phyloP scores from a whole-genome alignment of 2,797 vertebrate species.

The Oceanodroma leucorhoa region DNA sequence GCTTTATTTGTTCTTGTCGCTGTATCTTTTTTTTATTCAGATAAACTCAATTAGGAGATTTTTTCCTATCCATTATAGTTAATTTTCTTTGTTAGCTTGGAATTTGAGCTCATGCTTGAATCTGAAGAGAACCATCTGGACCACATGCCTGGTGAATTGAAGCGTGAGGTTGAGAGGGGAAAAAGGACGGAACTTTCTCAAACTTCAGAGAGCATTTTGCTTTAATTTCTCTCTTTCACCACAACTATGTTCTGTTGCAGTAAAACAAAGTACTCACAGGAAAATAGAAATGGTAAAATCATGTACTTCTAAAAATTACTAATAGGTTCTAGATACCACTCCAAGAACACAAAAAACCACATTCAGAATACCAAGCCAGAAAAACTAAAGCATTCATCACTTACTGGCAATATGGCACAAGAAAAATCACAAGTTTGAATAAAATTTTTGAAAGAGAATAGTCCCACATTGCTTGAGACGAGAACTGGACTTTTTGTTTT shows the following conservation, averaged over 20 bases:
- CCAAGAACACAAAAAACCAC: accelerated
- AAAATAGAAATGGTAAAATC: background rate
- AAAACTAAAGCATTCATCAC: background rate
- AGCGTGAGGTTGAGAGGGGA: background rate
- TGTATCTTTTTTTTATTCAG: background rate
- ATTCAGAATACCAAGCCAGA: background rate
- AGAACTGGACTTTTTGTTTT: background rate
- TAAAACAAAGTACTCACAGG: background rate
- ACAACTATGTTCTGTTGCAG: background rate
- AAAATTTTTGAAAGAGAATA: background rate
- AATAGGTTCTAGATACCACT: background rate
- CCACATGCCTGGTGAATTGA: background rate
- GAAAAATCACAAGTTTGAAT: background rate
- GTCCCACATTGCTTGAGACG: background rate
- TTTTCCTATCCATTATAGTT: background rate
- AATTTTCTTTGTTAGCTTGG: background rate
- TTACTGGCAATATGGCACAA: background rate
- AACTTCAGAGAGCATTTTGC: background rate
- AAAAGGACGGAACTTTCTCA: background rate
- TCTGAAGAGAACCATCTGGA: background rate
- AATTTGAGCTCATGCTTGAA: background rate
- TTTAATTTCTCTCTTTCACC: background rate
- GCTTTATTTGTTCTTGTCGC: background rate
- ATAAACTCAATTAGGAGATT: background rate
- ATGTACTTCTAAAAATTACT: background rate